These are phyloP conservation scores for Condylura cristata DNA, from an alignment of 2,113 vertebrate species.

Conservation along the genomic window DNA sequence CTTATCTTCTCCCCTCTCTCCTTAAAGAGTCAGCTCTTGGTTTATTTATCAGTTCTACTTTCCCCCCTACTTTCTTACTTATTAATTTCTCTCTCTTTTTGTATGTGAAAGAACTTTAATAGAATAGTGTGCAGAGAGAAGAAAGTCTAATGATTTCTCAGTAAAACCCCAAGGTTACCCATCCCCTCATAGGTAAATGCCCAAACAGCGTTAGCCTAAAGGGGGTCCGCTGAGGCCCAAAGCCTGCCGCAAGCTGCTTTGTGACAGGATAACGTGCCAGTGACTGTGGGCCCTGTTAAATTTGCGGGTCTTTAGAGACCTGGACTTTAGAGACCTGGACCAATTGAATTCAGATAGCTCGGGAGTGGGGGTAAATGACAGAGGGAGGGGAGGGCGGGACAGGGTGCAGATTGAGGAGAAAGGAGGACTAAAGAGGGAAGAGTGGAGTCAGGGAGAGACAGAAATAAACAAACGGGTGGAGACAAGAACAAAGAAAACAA, in stretches of 20 bases:
- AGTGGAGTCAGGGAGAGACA: neutral
- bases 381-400: neutral
- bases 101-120: too few species aligned
- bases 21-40: constrained; percentile 4
- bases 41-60: neutral
- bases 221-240: too few species aligned
- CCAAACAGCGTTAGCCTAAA: too few species aligned
- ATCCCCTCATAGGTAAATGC: too few species aligned
- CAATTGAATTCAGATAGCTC: constrained; percentile 31
- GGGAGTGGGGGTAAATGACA: neutral
- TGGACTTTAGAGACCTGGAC: constrained; percentile 29
- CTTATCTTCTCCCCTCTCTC: neutral
- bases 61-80: constrained; percentile 7
- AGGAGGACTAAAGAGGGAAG: neutral
- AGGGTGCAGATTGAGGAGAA: neutral
- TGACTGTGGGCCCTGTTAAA: neutral
- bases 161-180: too few species aligned
- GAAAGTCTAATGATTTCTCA: too few species aligned
- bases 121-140: too few species aligned
- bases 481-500: neutral
- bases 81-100: neutral
- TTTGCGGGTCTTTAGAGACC: constrained; percentile 36
- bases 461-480: neutral
- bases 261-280: neutral
- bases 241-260: neutral